These are phyloP conservation scores for Manis crassicaudata DNA, from an alignment of 2,797 vertebrate species.

Conservation along the genomic window DNA sequence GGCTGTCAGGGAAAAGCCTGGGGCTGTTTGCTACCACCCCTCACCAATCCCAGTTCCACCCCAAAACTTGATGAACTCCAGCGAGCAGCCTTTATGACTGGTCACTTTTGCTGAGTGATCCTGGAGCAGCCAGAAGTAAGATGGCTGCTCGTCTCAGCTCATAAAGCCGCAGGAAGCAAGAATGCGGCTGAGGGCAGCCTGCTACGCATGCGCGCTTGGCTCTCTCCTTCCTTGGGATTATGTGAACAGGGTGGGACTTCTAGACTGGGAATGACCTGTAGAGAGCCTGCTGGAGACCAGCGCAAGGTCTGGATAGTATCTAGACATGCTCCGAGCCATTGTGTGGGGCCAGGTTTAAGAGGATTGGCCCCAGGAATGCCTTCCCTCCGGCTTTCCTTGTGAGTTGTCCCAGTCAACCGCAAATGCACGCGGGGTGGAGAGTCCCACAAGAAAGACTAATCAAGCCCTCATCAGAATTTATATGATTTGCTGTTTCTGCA, in stretches of 20 bases:
- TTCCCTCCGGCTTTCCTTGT: neutral
- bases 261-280: neutral
- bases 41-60: neutral
- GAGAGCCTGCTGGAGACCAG: neutral
- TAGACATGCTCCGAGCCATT: neutral
- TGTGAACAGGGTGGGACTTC: neutral
- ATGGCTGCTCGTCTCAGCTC: neutral
- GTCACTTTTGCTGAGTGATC: neutral
- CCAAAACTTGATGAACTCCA: neutral
- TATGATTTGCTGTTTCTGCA: slow-evolving; percentile 40
- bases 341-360: neutral
- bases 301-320: neutral
- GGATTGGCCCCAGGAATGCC: slow-evolving; percentile 9
- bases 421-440: neutral
- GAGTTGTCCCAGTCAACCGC: neutral
- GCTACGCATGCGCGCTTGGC: too few relatives aligned
- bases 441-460: slow-evolving; percentile 49
- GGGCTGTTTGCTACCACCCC: neutral
- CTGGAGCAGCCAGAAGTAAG: neutral
- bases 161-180: neutral
- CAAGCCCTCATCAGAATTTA: slow-evolving; percentile 48
- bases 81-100: neutral
- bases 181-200: too few relatives aligned
- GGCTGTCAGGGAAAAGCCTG: neutral
- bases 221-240: neutral